Evolutionary conservation across 1,140 invertebrate species (phyloP), one percentile per base, ranked within the genome.

Genomic region (Drosophila sp.): DNA sequence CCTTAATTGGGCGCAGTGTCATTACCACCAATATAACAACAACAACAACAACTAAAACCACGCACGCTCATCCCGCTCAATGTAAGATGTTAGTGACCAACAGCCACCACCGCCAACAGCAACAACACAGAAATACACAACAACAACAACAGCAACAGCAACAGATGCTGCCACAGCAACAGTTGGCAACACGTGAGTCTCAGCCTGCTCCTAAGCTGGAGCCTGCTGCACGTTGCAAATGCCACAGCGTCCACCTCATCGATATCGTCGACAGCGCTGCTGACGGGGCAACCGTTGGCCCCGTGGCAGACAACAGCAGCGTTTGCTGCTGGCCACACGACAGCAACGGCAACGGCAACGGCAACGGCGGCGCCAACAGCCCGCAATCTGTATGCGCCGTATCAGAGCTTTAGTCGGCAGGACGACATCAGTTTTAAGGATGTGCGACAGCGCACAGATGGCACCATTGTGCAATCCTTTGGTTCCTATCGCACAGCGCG

Each of bases 61-160:
- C 40, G 45, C 61, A 50, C 70, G 66, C 81, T 70, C 81, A 71
- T 67, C 77, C 41, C 53, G 81, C 90, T 91, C 90, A 73, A 91
- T 91, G 90, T 91, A 91, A 91, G 56, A 92, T 92, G 91, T 89
- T 92, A 90, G 89, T 89, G 72, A 70, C 78, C 78, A 90, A 65
- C 56, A 57, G 53, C 25, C 72, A 27, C 40, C 59, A 25, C 16
- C 43, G 38, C 57, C 69, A 70, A 38, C 50, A 75, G 51, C 71
- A 74, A 16, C 41, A 76, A 43, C n/a, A n/a, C 48, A 14, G 4
- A 11, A 27, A 9, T 25, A 45, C 27, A n/a, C 25, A 32, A 43
- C 38, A 57, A 21, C 54, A 11, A 14, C 36, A 41, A 40, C 56
- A 38, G 5, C 7, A 36, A n/a, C 18, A 40, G 18, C 53, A 45